Percentiles rank a stretch among this genome's conserved stretches.
Evolutionary conservation across 2,113 vertebrate species (phyloP).

Genomic region (Gallinago undulata): DNA sequence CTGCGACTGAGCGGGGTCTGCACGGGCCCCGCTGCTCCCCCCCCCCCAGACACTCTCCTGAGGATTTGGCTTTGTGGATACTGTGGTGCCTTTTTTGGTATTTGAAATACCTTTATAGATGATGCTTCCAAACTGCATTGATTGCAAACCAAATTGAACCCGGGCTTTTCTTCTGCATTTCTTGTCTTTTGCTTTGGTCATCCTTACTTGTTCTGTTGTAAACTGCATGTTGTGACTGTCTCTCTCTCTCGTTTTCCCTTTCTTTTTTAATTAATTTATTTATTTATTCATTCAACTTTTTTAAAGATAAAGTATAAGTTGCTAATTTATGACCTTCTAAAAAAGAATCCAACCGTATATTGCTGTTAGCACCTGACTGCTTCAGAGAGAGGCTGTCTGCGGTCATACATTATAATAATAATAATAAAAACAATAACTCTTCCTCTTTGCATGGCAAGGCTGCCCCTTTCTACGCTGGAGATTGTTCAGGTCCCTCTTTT

Average conservation of each 20-base stretch:
- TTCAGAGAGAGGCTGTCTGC: conserved; percentile 31
- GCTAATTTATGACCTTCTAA: conserved; percentile 57
- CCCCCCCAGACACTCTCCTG: conserved; percentile 20
- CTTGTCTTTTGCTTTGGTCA: conserved; percentile 53
- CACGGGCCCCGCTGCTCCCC: not conserved
- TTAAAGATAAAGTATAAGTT: conserved; percentile 18
- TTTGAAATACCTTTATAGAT: conserved; percentile 39
- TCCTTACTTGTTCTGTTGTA: not conserved
- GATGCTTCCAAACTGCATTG: conserved; percentile 55
- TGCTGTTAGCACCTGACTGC: conserved; percentile 40
- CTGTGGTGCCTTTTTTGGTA: conserved; percentile 65
- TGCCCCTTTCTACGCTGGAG: conserved; percentile 3
- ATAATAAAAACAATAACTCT: conserved; percentile 15
- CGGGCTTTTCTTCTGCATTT: conserved; percentile 37
- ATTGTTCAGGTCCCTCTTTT: not conserved
- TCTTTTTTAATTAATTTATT: conserved; percentile 32
- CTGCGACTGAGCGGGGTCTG: not conserved
- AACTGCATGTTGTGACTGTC: conserved; percentile 2
- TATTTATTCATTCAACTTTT: conserved; percentile 53
- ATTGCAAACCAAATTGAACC: conserved; percentile 56
- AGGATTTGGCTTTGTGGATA: conserved; percentile 59
- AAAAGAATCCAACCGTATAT: not conserved
- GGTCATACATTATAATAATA: not conserved
- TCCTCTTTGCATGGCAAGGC: conserved; percentile 56
- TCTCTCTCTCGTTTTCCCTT: not conserved